Conservation (phyloP, 2,797 vertebrate species). For the Rousettus madagascariensis region DNA sequence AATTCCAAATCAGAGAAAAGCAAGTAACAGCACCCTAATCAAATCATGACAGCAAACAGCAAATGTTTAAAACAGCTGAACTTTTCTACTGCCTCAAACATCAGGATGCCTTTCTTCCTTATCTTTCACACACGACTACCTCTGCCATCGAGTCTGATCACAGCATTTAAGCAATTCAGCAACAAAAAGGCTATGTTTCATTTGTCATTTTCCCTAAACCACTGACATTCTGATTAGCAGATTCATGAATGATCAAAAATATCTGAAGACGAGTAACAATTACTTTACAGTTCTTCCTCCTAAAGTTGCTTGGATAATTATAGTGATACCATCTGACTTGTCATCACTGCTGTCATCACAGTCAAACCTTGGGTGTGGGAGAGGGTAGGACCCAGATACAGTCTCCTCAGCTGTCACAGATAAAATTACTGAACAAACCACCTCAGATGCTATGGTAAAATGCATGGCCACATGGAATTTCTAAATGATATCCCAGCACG, state of each 20-base stretch:
- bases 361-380: neutral
- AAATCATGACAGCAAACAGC: neutral
- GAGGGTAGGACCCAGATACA: neutral
- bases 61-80: neutral
- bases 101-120: neutral
- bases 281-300: neutral
- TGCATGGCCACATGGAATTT: neutral
- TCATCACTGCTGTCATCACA: neutral
- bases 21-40: neutral
- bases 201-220: neutral
- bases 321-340: neutral
- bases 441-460: neutral
- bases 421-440: neutral
- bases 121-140: neutral
- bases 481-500: neutral
- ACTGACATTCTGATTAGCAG: constrained; percentile 12
- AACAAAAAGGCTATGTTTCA: neutral
- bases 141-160: neutral
- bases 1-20: neutral
- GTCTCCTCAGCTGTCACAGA: neutral
- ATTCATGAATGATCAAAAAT: constrained; percentile 28
- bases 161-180: neutral
- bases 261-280: neutral
- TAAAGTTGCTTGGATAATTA: neutral
- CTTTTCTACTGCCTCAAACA: neutral